These are phyloP conservation scores for Noctilio leporinus DNA, from an alignment of 2,113 vertebrate species.

Conservation along the genomic window DNA sequence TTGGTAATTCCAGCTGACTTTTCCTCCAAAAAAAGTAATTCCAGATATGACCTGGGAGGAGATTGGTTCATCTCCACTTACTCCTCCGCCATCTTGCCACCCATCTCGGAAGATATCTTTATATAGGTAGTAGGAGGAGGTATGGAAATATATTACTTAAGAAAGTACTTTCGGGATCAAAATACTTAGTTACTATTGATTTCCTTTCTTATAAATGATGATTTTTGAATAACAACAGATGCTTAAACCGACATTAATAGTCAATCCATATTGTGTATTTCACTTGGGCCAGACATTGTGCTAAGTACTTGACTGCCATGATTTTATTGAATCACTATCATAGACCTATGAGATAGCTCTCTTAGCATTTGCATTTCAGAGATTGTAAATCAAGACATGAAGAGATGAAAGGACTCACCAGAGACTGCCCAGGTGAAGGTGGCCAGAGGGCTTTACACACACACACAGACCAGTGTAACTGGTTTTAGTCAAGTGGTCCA, in stretches of 20 bases:
- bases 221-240: background rate
- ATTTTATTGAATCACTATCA: background rate
- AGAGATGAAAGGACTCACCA: background rate
- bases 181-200: background rate
- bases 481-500: background rate
- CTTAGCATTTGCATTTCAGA: background rate
- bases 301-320: background rate
- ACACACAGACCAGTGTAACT: fast-evolving
- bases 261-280: background rate
- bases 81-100: too few relatives aligned
- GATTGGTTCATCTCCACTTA: too few relatives aligned
- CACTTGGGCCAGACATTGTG: background rate
- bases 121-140: too few relatives aligned
- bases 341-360: background rate
- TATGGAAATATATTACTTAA: background rate
- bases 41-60: too few relatives aligned
- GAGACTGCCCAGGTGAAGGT: fast-evolving
- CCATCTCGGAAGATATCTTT: background rate
- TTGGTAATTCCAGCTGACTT: too few relatives aligned
- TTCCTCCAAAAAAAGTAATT: too few relatives aligned
- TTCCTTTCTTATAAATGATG: background rate
- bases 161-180: background rate
- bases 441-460: fast-evolving
- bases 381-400: background rate
- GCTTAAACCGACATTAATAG: background rate